Evolutionary conservation across 2,113 vertebrate species (phyloP).

Genomic region (Nipponia nippon): DNA sequence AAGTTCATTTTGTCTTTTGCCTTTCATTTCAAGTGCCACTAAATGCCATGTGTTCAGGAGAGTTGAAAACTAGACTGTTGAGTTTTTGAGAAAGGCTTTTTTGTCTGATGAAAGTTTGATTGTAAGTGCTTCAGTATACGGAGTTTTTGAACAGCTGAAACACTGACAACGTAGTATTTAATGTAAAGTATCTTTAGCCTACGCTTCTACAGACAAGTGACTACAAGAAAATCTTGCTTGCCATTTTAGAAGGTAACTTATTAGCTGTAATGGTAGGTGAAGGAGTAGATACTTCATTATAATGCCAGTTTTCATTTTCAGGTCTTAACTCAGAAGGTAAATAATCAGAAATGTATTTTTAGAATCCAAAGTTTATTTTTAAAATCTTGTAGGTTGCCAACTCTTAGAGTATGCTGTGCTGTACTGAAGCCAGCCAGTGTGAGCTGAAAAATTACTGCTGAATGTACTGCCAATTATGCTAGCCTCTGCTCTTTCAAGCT

Average conservation of each 20-base stretch:
- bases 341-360: conserved; percentile 18
- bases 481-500: not conserved
- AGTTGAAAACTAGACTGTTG: not conserved
- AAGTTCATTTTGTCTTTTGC: not conserved
- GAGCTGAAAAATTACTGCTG: not conserved
- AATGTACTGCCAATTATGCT: not conserved
- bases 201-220: not conserved
- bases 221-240: not conserved
- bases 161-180: not conserved
- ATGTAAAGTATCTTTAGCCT: not conserved
- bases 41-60: not conserved
- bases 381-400: not conserved
- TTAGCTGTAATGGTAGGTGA: not conserved
- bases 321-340: not conserved
- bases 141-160: not conserved
- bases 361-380: conserved; percentile 5
- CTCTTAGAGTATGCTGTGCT: not conserved
- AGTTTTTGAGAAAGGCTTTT: not conserved
- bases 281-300: not conserved
- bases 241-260: not conserved
- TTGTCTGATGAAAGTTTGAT: not conserved
- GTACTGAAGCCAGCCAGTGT: not conserved
- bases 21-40: not conserved
- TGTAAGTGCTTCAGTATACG: not conserved
- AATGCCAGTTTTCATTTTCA: not conserved